phyloP scores from a whole-genome alignment of 2,113 vertebrate genomes.

The Dromaius novaehollandiae region DNA sequence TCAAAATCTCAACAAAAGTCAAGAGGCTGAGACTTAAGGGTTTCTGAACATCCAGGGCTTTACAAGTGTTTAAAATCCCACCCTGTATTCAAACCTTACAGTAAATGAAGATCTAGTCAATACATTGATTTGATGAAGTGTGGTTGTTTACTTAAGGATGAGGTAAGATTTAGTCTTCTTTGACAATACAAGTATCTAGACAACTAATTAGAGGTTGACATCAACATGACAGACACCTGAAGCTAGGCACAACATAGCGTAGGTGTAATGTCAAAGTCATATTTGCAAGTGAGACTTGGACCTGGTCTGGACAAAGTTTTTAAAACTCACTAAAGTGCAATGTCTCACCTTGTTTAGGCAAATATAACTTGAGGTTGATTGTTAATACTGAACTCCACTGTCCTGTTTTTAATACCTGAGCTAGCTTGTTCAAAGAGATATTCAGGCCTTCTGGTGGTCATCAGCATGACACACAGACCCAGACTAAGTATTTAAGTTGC shows the following conservation, averaged over 20 bases:
- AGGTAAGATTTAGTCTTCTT: neutral
- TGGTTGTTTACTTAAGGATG: neutral
- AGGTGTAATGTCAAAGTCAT: too few relatives aligned
- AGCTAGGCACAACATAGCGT: too few relatives aligned
- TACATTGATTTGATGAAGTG: neutral
- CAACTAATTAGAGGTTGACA: neutral
- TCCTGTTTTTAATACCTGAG: neutral
- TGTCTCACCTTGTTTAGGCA: neutral
- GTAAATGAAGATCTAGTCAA: neutral
- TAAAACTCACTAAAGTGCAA: neutral
- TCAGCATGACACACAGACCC: neutral
- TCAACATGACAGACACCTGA: too few relatives aligned
- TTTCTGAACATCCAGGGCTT: neutral
- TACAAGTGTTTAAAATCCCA: neutral
- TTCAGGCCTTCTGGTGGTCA: neutral
- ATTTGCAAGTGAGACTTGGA: neutral
- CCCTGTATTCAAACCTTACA: neutral
- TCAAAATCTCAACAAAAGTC: neutral
- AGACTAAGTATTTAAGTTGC: neutral
- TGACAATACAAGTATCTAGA: neutral
- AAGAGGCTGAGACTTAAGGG: neutral
- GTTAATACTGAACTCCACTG: neutral
- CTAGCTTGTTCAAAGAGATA: neutral
- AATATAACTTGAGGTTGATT: neutral
- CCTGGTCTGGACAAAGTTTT: neutral